These are phyloP conservation scores for Urechis unicinctus DNA, from an alignment of 2,888 invertebrate species.

Conservation along the genomic window DNA sequence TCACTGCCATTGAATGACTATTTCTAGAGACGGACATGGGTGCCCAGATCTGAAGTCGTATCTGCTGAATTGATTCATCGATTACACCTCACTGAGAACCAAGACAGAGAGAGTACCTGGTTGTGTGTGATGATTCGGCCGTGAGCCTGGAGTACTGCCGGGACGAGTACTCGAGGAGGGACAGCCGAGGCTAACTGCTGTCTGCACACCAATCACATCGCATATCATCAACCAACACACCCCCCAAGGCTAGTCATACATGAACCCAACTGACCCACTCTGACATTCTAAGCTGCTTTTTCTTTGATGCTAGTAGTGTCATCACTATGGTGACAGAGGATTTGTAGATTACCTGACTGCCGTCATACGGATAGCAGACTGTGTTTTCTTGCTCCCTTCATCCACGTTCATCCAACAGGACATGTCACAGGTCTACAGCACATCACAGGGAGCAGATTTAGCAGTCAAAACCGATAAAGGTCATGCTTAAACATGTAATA, in stretches of 20 bases:
- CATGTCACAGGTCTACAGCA: too few relatives aligned
- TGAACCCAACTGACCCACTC: too few relatives aligned
- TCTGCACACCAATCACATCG: slow-evolving; percentile 22
- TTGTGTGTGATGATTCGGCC: not conserved
- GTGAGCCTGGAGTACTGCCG: slow-evolving; percentile 55
- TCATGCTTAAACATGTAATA: not conserved
- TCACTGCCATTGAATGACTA: not conserved
- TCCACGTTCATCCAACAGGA: not conserved
- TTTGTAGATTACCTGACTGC: slow-evolving; percentile 28
- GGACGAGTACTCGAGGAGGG: slow-evolving; percentile 70
- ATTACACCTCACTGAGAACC: too few relatives aligned
- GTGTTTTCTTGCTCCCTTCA: slow-evolving; percentile 22
- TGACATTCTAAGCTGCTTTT: too few relatives aligned
- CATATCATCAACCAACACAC: not conserved
- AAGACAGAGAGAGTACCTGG: too few relatives aligned
- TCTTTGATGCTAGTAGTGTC: not conserved
- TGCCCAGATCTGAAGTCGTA: too few relatives aligned
- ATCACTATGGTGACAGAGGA: not conserved
- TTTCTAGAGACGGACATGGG: too few relatives aligned
- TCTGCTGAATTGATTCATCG: too few relatives aligned
- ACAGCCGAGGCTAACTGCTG: slow-evolving; percentile 48
- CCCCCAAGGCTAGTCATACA: not conserved
- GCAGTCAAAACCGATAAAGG: not conserved
- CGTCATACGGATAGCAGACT: slow-evolving; percentile 21
- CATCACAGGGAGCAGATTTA: not conserved